Conservation (phyloP, 2,888 invertebrate genomes). For the Drosophila rellima region DNA sequence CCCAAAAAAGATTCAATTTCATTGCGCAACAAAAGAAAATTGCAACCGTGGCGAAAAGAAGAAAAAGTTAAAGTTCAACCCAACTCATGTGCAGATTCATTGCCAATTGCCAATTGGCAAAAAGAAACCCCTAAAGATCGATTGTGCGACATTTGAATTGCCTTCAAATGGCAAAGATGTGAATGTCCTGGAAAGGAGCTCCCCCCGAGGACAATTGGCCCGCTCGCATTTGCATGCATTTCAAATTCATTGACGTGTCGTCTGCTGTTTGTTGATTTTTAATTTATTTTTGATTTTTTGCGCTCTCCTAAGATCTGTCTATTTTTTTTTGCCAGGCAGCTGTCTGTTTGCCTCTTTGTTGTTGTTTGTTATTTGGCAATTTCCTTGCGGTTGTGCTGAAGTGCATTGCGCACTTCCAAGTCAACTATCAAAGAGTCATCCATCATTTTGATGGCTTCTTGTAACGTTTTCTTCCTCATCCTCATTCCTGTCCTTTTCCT, state of each 20-base stretch:
- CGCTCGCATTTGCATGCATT: conserved; percentile 75
- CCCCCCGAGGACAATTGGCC: conserved; percentile 47
- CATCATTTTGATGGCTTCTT: conserved; percentile 83
- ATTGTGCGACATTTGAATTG: conserved; percentile 65
- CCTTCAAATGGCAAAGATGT: conserved; percentile 43
- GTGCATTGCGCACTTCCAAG: conserved; percentile 61
- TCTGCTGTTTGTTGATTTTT: conserved; percentile 82
- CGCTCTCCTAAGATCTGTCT: conserved; percentile 51
- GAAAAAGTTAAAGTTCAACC: conserved; percentile 26
- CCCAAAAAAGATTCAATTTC: conserved; percentile 66
- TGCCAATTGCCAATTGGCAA: conserved; percentile 41
- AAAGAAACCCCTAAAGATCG: conserved; percentile 45
- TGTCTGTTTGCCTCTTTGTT: conserved; percentile 45
- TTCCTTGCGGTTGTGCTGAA: conserved; percentile 68
- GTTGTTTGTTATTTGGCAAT: conserved; percentile 54
- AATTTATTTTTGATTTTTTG: conserved; percentile 81
- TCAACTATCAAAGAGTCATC: conserved; percentile 79
- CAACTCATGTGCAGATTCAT: conserved; percentile 44
- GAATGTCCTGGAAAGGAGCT: background rate
- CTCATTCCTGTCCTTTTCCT: conserved; percentile 1
- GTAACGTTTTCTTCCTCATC: conserved; percentile 35
- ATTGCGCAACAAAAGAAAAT: conserved; percentile 70
- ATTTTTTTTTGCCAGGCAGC: conserved; percentile 50
- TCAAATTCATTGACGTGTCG: conserved; percentile 75
- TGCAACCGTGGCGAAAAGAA: conserved; percentile 76